A percentile compares a stretch with the other conserved stretches of the same genome.
These are phyloP conservation scores for Brachystomella parvula DNA, from an alignment of 1,140 invertebrate species.

Conservation along the genomic window DNA sequence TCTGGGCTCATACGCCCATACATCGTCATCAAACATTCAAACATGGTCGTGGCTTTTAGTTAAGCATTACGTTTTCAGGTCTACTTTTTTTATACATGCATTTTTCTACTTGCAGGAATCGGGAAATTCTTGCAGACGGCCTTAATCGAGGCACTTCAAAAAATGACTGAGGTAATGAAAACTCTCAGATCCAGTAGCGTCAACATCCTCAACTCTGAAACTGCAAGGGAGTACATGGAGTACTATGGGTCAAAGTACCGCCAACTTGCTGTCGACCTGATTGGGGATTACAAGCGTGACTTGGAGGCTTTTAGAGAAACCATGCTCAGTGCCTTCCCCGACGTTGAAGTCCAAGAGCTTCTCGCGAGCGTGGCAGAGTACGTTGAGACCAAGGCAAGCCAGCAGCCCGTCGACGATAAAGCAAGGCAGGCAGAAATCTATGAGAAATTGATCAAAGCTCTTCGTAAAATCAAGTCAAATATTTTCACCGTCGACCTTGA, in stretches of 20 bases:
- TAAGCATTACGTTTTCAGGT: conserved; percentile 11
- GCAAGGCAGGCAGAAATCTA: conserved; percentile 51
- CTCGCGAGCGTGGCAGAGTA: conserved; percentile 50
- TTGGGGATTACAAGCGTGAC: conserved; percentile 25
- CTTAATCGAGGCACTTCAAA: neutral
- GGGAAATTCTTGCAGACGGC: conserved; percentile 11
- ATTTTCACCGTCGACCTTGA: conserved; percentile 27
- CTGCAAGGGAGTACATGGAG: conserved; percentile 10
- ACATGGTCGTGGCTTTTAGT: neutral
- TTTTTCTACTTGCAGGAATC: conserved; percentile 12
- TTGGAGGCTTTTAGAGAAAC: conserved; percentile 22
- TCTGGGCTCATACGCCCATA: no score
- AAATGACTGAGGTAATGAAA: conserved; percentile 1
- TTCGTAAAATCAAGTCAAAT: conserved; percentile 38
- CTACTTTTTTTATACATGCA: neutral
- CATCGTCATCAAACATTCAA: neutral
- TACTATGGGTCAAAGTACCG: conserved; percentile 9
- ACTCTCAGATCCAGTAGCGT: neutral
- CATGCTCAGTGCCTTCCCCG: conserved; percentile 25
- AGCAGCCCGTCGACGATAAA: conserved; percentile 48
- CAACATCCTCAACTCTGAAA: conserved; percentile 15
- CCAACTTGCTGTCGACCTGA: conserved; percentile 13
- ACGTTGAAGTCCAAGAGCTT: conserved; percentile 46
- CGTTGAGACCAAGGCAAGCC: conserved; percentile 52
- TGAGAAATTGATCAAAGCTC: conserved; percentile 43